phyloP scores from a whole-genome alignment of 2,113 vertebrate genomes.

The Oenanthe melanoleuca region DNA sequence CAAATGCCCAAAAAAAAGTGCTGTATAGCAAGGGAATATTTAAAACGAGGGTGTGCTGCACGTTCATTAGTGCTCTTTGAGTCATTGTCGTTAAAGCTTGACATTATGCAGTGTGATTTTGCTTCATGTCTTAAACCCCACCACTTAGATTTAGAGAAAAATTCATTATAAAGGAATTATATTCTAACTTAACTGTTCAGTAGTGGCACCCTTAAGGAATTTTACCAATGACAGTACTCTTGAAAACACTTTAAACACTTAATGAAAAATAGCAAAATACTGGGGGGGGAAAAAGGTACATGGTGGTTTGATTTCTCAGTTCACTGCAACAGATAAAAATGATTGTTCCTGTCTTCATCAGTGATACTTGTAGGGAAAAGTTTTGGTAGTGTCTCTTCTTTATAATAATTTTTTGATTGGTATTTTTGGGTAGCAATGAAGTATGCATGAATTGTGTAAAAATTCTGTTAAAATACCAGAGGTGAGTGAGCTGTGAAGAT shows the following conservation, averaged over 20 bases:
- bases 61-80: neutral
- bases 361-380: neutral
- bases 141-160: neutral
- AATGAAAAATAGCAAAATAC: neutral
- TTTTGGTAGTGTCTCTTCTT: neutral
- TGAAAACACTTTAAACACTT: neutral
- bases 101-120: neutral
- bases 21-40: neutral
- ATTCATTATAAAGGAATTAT: neutral
- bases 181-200: neutral
- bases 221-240: neutral
- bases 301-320: neutral
- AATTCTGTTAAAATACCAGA: neutral
- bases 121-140: neutral
- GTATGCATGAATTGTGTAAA: conserved; percentile 4
- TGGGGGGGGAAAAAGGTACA: neutral
- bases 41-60: neutral
- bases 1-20: neutral
- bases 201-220: neutral
- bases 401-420: neutral
- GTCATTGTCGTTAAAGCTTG: neutral
- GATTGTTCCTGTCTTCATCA: neutral
- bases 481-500: conserved; percentile 57
- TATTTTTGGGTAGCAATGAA: neutral
- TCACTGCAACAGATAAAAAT: neutral